Base-by-base conservation (phyloP, 2,888 invertebrate species). In the Pantelozetes paolii region DNA sequence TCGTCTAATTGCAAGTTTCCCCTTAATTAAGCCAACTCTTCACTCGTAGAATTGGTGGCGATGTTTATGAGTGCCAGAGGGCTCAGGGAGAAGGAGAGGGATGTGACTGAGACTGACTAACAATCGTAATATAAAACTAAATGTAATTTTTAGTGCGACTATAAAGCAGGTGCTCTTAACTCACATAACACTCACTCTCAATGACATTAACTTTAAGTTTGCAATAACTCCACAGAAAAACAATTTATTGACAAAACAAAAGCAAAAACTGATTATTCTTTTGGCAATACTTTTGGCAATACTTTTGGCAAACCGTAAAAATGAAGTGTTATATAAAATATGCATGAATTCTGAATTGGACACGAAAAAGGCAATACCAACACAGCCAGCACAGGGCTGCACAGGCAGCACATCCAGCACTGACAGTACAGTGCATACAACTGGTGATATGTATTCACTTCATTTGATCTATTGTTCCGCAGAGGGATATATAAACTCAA, bases 311-410 rank as follows among this genome's bases (percentile, higher is more conserved):
- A 59, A 23, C 42, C 20, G 23, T 23, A 20, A 67, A 62, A 69
- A 69, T 15, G 9, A 45, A 69, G 45, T 69, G 69, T 42, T 45
- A 26, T 42, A 69, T 69, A 45, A 69, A 69, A 69, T 69, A 69
- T 69, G 69, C 69, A 69, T 69, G 69, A 69, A 45, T 69, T 69
- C 69, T 3, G 20, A 28, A 23, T 45, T 23, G 15, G 69, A 69
- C 69, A 69, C 45, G 69, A 69, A 69, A 69, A 69, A 69, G 69
- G 69, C 69, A 42, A n/a, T n/a, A n/a, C n/a, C n/a, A n/a, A n/a
- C n/a, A n/a, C n/a, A n/a, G n/a, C n/a, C n/a, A n/a, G n/a, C n/a
- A n/a, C n/a, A n/a, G n/a, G n/a, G n/a, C n/a, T n/a, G n/a, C n/a
- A n/a, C n/a, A n/a, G n/a, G n/a, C n/a, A n/a, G n/a, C n/a, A n/a